These are phyloP conservation scores for Ptyas mucosa DNA, from an alignment of 2,113 vertebrate genomes.

Conservation along the genomic window DNA sequence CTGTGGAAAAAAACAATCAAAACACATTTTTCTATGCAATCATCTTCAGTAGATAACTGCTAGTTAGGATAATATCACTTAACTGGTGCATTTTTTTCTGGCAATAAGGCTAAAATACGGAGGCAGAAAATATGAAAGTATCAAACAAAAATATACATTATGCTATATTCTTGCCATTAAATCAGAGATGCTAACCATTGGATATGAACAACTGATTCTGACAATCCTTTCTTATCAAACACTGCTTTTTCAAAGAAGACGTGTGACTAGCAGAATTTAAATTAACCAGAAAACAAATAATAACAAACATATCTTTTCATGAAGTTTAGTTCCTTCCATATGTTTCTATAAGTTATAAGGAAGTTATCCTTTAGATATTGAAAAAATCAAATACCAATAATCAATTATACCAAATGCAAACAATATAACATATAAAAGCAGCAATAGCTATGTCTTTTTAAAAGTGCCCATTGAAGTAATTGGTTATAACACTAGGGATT, in stretches of 20 bases:
- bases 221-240: not conserved
- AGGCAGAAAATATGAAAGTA: not conserved
- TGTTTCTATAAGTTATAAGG: not conserved
- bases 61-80: not conserved
- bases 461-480: not conserved
- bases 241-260: not conserved
- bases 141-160: not conserved
- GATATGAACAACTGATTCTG: not conserved
- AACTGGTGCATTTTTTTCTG: not conserved
- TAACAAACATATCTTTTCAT: not conserved
- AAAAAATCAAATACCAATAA: not conserved
- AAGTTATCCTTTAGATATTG: not conserved
- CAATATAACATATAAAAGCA: not conserved
- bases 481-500: not conserved
- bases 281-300: not conserved
- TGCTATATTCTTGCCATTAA: not conserved
- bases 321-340: not conserved
- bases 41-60: not conserved
- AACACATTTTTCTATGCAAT: not conserved
- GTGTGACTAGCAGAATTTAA: not conserved
- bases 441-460: not conserved
- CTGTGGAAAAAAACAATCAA: not conserved
- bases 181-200: not conserved
- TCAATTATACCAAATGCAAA: not conserved
- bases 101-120: not conserved